These are phyloP conservation scores for Drosophila longiperda DNA, from an alignment of 2,888 invertebrate species.

Conservation along the genomic window DNA sequence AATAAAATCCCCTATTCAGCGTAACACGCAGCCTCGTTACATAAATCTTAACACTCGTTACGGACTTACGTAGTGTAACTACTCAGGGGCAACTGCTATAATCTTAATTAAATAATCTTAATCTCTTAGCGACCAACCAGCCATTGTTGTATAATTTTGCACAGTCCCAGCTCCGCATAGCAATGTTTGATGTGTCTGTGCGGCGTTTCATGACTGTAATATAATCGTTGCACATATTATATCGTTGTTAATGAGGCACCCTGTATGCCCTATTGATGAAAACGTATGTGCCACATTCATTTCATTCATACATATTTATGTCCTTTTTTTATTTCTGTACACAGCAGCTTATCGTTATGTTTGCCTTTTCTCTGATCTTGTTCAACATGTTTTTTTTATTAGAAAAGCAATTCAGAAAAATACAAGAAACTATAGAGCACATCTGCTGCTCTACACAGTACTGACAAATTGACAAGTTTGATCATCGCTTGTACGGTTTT, in stretches of 20 bases:
- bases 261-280: conserved; percentile 56
- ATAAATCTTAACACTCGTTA: conserved; percentile 30
- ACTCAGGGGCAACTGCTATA: neutral
- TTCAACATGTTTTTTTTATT: neutral
- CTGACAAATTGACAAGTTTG: conserved; percentile 60
- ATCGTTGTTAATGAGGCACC: conserved; percentile 60
- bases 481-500: conserved; percentile 47
- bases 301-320: neutral
- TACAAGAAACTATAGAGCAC: neutral
- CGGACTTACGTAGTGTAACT: neutral
- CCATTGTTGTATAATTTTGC: neutral
- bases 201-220: conserved; percentile 82
- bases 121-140: neutral
- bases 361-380: neutral
- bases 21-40: conserved; percentile 85
- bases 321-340: neutral
- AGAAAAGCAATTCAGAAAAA: neutral
- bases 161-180: conserved; percentile 83
- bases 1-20: conserved; percentile 66
- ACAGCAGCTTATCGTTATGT: neutral
- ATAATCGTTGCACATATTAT: conserved; percentile 68
- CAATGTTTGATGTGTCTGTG: conserved; percentile 67
- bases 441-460: conserved; percentile 40
- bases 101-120: neutral
- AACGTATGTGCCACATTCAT: conserved; percentile 65